phyloP scores from a whole-genome alignment of 2,797 vertebrate species.

The Potorous gilbertii region DNA sequence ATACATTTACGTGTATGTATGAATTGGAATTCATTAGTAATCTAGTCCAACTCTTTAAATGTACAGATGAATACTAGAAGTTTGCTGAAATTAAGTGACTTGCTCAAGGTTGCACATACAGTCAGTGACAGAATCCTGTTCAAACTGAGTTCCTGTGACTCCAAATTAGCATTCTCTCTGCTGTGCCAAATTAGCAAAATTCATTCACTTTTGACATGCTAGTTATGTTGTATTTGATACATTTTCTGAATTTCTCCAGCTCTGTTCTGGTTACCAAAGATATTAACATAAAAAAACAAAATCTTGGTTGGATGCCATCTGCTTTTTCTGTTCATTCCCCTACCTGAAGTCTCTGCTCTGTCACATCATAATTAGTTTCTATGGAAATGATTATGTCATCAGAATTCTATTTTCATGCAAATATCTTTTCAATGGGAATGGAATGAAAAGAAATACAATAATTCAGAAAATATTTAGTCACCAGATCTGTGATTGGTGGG shows the following conservation, averaged over 20 bases:
- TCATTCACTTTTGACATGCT: not conserved
- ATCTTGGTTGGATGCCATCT: conserved; percentile 15
- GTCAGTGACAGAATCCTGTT: not conserved
- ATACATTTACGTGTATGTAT: not conserved
- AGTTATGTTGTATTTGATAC: not conserved
- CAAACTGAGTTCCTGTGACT: not conserved
- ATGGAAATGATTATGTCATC: conserved; percentile 48
- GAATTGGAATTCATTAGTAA: not conserved
- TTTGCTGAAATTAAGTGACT: not conserved
- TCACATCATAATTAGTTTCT: conserved; percentile 51
- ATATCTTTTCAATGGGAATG: conserved; percentile 26
- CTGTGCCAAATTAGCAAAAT: conserved; percentile 18
- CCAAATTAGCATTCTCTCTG: not conserved
- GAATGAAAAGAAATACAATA: conserved; percentile 36
- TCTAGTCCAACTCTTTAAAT: not conserved
- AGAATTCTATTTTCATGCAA: conserved; percentile 39
- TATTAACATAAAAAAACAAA: conserved; percentile 22
- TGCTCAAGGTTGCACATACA: not conserved
- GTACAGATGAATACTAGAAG: not conserved
- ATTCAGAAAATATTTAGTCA: conserved; percentile 11
- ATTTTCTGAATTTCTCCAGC: not conserved
- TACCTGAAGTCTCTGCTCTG: conserved; percentile 13
- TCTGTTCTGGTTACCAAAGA: conserved; percentile 2
- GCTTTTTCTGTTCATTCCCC: not conserved
- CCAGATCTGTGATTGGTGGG: not conserved